Evolutionary conservation across 2,113 vertebrate genomes (phyloP), one percentile per base, ranked within the genome.

Genomic region (Anarrhichthys ocellatus): DNA sequence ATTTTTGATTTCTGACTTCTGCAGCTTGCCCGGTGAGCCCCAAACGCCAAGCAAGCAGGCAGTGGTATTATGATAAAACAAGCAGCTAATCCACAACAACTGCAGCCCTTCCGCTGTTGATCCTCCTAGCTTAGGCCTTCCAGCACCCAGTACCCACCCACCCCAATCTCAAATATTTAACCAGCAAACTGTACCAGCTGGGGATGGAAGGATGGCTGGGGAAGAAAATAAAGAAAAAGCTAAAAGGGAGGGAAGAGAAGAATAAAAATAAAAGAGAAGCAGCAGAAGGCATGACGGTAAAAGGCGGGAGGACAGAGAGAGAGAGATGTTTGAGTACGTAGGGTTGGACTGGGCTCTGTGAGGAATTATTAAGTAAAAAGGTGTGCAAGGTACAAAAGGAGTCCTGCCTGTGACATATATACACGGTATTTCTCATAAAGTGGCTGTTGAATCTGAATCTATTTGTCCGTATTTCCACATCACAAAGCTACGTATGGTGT

Each of bases 71-170:
- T 89, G 75, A 89, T 88, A 90, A 89, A 92, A 91, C 84, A 91
- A 92, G 83, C 88, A 88, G 81, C 87, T 92, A 90, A 92, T 92
- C 90, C 88, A 82, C 75, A 92, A 87, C 89, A 88, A 92, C 90
- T 90, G 84, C 88, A 93, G 88, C 73, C 83, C 85, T 87, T 92
- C 88, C 78, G 81, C 79, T 72, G 63, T 71, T 88, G 88, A 91
- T 89, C 91, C 87, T 85, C 66, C 59, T 11, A 75, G 83, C 83
- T 89, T 89, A 89, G 85, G 67, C 79, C 82, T 67, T 77, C 67
- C 85, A 89, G 79, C 77, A 68, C 42, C 46, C 64, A 24, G 80
- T 40, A 87, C 63, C 77, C 65, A 76, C 56, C 29, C 56, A 34
- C 66, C 44, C 17, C 48, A 36, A 34, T 36, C 67, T 71, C 69